Percentiles rank a stretch among this genome's conserved stretches.
Conservation (phyloP, 2,797 vertebrate genomes). For the Prunella strophiata region DNA sequence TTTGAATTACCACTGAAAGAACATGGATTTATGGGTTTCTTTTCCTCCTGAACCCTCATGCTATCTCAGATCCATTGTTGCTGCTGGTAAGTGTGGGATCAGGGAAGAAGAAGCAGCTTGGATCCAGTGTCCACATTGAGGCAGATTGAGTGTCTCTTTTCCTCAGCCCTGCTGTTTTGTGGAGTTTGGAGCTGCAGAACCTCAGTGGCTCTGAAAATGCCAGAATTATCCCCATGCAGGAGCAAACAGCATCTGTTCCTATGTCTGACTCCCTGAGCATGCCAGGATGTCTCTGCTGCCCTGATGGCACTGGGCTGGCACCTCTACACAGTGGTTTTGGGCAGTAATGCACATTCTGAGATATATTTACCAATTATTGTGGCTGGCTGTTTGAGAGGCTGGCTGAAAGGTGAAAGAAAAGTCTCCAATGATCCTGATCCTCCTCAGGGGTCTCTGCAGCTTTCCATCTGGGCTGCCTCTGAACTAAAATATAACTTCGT, state of each 20-base stretch:
- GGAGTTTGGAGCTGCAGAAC: neutral
- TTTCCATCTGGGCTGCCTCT: neutral
- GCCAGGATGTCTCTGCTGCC: neutral
- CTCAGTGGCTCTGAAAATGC: neutral
- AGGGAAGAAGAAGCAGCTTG: neutral
- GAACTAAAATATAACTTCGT: neutral
- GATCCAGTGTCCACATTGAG: accelerated
- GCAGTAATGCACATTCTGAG: neutral
- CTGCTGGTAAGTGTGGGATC: accelerated
- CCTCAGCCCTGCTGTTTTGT: neutral
- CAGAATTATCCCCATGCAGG: neutral
- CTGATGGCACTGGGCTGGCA: neutral
- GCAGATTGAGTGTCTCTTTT: neutral
- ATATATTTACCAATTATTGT: neutral
- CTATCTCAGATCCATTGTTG: neutral
- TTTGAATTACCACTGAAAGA: neutral
- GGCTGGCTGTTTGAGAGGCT: too few relatives aligned
- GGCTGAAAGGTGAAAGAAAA: neutral
- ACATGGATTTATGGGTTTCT: neutral
- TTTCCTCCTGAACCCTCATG: accelerated
- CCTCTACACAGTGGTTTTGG: neutral
- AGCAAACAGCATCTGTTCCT: neutral
- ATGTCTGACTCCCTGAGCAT: neutral
- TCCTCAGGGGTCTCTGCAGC: neutral
- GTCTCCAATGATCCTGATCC: accelerated